phyloP scores from a whole-genome alignment of 2,797 vertebrate genomes.

The Carapus acus region DNA sequence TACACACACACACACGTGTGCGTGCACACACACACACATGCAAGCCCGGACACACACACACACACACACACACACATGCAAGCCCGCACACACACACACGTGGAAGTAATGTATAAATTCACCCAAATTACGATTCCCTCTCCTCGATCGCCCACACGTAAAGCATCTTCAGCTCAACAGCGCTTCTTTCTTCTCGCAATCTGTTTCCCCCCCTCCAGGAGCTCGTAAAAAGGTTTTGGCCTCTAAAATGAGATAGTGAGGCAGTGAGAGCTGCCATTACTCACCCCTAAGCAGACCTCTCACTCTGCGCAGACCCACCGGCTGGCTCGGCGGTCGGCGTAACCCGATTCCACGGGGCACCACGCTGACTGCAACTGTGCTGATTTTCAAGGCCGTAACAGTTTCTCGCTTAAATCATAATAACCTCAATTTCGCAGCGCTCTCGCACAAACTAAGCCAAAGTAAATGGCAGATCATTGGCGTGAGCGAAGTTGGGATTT shows the following conservation, averaged over 20 bases:
- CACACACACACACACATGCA: constrained; percentile 6
- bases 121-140: constrained; percentile 1
- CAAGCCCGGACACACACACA: too few relatives aligned
- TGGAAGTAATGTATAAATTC: background rate
- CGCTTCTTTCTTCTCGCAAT: constrained; percentile 11
- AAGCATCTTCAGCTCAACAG: background rate
- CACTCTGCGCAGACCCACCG: constrained; percentile 17
- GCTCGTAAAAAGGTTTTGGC: constrained; percentile 31
- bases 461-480: too few relatives aligned
- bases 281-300: constrained; percentile 34
- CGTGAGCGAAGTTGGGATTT: too few relatives aligned
- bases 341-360: constrained; percentile 26
- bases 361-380: constrained; percentile 30
- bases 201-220: background rate
- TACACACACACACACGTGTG: constrained; percentile 7
- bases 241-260: constrained; percentile 37
- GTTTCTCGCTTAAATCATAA: constrained; percentile 2
- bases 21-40: constrained; percentile 8
- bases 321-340: constrained; percentile 13
- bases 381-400: too few relatives aligned
- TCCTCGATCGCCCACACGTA: constrained; percentile 8
- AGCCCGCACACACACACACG: constrained; percentile 9
- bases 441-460: too few relatives aligned
- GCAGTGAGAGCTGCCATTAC: constrained; percentile 36
- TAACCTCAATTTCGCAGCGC: too few relatives aligned